Evolutionary conservation across 2,113 vertebrate species (phyloP).

Genomic region (Lophius piscatorius): DNA sequence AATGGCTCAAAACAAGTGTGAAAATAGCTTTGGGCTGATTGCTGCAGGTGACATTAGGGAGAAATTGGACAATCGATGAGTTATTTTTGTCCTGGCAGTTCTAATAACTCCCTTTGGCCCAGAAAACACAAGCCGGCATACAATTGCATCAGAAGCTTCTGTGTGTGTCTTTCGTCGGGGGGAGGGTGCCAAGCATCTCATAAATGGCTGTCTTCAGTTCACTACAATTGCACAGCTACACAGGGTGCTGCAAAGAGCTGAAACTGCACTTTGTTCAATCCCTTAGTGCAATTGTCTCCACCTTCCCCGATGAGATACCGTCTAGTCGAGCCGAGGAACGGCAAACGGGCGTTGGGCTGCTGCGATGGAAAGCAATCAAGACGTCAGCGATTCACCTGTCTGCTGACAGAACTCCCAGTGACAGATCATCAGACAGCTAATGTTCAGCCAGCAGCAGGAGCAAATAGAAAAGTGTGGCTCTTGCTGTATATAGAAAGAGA

Average conservation of each 20-base stretch:
- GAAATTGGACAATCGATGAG: conserved; percentile 46
- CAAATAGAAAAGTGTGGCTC: not conserved
- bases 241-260: conserved; percentile 44
- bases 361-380: conserved; percentile 35
- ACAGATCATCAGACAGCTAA: conserved; percentile 25
- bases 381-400: conserved; percentile 38
- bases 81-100: conserved; percentile 58
- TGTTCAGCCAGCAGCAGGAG: not conserved
- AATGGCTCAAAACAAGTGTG: conserved; percentile 19
- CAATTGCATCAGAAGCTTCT: conserved; percentile 14
- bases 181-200: conserved; percentile 42
- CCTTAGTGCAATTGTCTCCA: conserved; percentile 22
- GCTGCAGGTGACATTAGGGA: conserved; percentile 20
- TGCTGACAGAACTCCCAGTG: not conserved
- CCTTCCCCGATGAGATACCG: conserved; percentile 31
- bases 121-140: conserved; percentile 34
- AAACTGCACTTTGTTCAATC: conserved; percentile 25
- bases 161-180: conserved; percentile 21
- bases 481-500: not conserved
- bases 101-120: conserved; percentile 2
- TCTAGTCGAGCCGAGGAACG: conserved; percentile 32
- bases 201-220: conserved; percentile 31
- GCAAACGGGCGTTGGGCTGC: conserved; percentile 48
- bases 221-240: conserved; percentile 30
- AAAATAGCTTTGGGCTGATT: conserved; percentile 35